phyloP scores from a whole-genome alignment of 2,888 invertebrate species.

The Pogonocherus hispidulus region DNA sequence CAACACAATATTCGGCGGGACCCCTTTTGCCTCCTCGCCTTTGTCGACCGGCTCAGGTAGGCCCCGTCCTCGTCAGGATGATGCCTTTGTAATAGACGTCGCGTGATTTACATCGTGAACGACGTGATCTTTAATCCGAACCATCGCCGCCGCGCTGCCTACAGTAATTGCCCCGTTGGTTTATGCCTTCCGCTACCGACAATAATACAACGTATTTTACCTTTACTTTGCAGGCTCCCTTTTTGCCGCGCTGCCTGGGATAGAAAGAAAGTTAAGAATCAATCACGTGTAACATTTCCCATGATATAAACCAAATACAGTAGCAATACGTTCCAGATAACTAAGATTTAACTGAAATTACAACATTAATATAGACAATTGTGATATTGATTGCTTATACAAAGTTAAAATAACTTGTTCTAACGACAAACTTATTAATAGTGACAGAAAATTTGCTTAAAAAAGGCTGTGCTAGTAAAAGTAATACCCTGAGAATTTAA shows the following conservation, averaged over 20 bases:
- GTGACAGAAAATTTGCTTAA: no score
- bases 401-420: no score
- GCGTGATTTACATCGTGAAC: slow-evolving; percentile 25
- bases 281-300: no score
- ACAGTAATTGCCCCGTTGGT: slow-evolving; percentile 9
- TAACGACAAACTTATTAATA: no score
- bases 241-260: background rate
- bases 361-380: no score
- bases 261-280: background rate
- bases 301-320: no score
- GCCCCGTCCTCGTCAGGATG: slow-evolving; percentile 3
- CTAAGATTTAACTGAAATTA: no score
- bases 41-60: slow-evolving; percentile 24
- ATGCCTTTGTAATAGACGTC: slow-evolving; percentile 26
- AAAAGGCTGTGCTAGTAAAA: no score
- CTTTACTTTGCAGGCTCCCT: no score
- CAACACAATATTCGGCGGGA: slow-evolving; percentile 18
- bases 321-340: no score
- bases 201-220: background rate
- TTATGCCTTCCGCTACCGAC: background rate
- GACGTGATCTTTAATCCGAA: slow-evolving; percentile 20
- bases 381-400: no score
- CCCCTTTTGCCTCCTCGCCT: background rate
- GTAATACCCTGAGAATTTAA: no score
- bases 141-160: slow-evolving; percentile 8